Evolutionary conservation across 2,797 vertebrate genomes (phyloP).

Genomic region (Hapalemur alaotrensis): DNA sequence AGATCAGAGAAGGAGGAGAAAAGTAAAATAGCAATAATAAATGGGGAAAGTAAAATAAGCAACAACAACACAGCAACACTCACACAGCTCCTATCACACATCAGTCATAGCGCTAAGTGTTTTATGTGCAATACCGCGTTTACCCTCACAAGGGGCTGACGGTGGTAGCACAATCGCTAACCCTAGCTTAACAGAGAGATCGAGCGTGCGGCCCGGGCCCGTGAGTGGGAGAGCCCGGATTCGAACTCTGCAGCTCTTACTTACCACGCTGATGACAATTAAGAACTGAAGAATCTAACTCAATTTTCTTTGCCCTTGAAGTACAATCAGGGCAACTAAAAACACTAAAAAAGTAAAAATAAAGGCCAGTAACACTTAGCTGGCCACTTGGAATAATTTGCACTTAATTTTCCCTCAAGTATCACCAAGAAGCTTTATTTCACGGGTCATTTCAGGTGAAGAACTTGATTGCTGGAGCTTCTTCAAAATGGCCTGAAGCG

Average conservation of each 20-base stretch:
- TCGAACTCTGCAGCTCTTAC: background rate
- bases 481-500: background rate
- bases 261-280: background rate
- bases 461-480: background rate
- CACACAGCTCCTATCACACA: accelerated
- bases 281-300: background rate
- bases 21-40: background rate
- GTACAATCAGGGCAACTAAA: background rate
- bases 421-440: background rate
- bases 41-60: background rate
- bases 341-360: background rate
- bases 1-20: background rate
- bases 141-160: accelerated
- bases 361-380: background rate
- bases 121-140: background rate
- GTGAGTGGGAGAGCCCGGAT: background rate
- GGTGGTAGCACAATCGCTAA: background rate
- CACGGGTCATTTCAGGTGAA: background rate
- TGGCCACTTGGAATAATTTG: background rate
- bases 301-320: background rate
- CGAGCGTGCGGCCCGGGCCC: too few relatives aligned
- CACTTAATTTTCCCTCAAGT: background rate
- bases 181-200: background rate
- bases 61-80: background rate
- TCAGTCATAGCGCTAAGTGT: background rate